Conservation (phyloP, 2,888 invertebrate genomes). For the Parascotia fuliginaria region DNA sequence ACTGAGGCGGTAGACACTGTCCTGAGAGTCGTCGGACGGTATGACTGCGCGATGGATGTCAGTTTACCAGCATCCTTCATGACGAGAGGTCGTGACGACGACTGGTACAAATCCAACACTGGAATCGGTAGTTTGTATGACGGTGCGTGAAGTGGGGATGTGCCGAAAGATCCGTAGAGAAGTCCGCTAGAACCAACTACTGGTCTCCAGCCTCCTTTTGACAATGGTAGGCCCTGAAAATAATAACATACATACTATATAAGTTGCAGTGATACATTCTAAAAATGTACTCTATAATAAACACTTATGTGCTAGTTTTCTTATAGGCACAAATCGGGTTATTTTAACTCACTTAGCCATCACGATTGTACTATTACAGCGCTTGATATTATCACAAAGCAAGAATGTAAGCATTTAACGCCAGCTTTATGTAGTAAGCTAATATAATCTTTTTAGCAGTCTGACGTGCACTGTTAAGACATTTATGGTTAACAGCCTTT, state of each 20-base stretch:
- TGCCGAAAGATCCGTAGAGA: conserved; percentile 66
- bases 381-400: too few relatives aligned
- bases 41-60: conserved; percentile 79
- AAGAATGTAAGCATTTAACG: too few relatives aligned
- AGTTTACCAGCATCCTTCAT: conserved; percentile 75
- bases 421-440: too few relatives aligned
- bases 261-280: too few relatives aligned
- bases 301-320: too few relatives aligned
- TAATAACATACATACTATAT: background rate
- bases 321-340: too few relatives aligned
- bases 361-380: too few relatives aligned
- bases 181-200: conserved; percentile 80
- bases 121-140: conserved; percentile 75
- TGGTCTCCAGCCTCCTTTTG: conserved; percentile 87
- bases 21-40: conserved; percentile 74
- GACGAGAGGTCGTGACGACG: conserved; percentile 72
- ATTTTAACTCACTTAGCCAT: too few relatives aligned
- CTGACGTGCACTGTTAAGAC: too few relatives aligned
- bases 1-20: conserved; percentile 61
- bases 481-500: too few relatives aligned
- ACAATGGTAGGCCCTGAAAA: conserved; percentile 78
- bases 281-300: too few relatives aligned
- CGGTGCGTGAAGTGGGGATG: conserved; percentile 69
- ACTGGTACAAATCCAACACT: conserved; percentile 66
- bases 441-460: too few relatives aligned